These are phyloP conservation scores for Phymastichus coffea DNA, from an alignment of 1,140 invertebrate species.

Conservation along the genomic window DNA sequence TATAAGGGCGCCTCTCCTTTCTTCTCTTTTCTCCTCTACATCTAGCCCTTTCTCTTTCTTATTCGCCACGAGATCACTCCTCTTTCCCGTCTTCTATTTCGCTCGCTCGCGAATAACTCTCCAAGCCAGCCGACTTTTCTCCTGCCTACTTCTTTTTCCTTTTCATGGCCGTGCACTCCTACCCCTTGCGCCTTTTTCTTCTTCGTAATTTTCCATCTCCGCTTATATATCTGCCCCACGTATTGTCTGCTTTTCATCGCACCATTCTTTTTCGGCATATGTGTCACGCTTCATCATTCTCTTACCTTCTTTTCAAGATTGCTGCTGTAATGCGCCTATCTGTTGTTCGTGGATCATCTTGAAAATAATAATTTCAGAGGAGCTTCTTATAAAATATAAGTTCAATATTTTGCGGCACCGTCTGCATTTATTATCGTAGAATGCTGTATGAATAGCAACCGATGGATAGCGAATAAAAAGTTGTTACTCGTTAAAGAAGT, in stretches of 20 bases:
- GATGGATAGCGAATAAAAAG: too few species aligned
- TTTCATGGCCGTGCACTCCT: background rate
- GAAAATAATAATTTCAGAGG: background rate
- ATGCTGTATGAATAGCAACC: too few species aligned
- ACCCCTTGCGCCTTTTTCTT: background rate
- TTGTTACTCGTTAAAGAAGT: too few species aligned
- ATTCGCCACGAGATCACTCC: constrained; percentile 6
- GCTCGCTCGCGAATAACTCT: background rate
- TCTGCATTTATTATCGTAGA: background rate
- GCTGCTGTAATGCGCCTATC: background rate
- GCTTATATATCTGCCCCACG: background rate
- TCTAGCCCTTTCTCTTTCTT: background rate
- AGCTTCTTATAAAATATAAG: background rate
- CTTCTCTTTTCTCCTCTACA: constrained; percentile 29
- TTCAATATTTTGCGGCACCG: background rate
- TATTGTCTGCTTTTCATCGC: constrained; percentile 11
- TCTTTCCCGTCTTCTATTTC: constrained; percentile 10
- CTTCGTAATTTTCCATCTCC: constrained; percentile 10
- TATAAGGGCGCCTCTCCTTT: background rate
- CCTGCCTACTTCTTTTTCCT: background rate
- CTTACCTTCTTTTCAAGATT: constrained; percentile 8
- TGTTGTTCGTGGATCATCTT: background rate
- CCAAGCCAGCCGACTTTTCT: background rate
- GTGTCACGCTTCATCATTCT: background rate
- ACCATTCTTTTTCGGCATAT: constrained; percentile 6